Evolutionary conservation across 2,888 invertebrate genomes (phyloP).

Genomic region (Epinotia brunnichana): DNA sequence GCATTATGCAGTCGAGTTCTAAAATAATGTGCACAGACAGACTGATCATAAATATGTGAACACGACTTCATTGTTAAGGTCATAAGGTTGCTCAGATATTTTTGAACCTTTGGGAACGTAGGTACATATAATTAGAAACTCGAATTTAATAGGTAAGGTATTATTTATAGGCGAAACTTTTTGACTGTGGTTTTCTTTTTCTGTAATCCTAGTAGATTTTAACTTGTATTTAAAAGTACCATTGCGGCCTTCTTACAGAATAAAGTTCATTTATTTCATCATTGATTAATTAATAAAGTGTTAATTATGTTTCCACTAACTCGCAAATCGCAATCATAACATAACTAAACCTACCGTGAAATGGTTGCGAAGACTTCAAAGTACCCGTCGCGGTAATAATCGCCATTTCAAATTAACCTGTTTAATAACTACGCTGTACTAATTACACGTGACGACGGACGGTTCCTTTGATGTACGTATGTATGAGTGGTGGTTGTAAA

Average conservation of each 20-base stretch:
- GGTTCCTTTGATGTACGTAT: slow-evolving; percentile 7
- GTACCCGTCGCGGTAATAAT: neutral
- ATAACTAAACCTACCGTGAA: slow-evolving; percentile 12
- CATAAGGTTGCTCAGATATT: too few species aligned
- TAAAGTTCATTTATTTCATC: neutral
- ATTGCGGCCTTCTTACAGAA: neutral
- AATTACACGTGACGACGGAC: neutral
- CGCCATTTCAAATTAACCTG: slow-evolving; percentile 19
- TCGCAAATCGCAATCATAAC: slow-evolving; percentile 4
- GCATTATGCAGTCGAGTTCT: too few species aligned
- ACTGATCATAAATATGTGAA: too few species aligned
- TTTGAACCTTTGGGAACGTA: too few species aligned
- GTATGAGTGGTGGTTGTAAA: neutral
- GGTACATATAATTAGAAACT: too few species aligned
- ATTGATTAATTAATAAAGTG: neutral
- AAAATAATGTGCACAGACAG: too few species aligned
- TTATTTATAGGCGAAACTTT: too few species aligned
- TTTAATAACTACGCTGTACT: slow-evolving; percentile 6
- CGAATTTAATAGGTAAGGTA: too few species aligned
- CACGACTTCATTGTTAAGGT: too few species aligned
- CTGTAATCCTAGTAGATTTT: neutral
- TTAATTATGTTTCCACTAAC: neutral
- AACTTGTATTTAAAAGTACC: neutral
- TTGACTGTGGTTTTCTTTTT: too few species aligned
- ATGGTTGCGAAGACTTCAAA: neutral